Evolutionary conservation across 2,888 invertebrate genomes (phyloP).

Genomic region (Drosophila peninsularis): DNA sequence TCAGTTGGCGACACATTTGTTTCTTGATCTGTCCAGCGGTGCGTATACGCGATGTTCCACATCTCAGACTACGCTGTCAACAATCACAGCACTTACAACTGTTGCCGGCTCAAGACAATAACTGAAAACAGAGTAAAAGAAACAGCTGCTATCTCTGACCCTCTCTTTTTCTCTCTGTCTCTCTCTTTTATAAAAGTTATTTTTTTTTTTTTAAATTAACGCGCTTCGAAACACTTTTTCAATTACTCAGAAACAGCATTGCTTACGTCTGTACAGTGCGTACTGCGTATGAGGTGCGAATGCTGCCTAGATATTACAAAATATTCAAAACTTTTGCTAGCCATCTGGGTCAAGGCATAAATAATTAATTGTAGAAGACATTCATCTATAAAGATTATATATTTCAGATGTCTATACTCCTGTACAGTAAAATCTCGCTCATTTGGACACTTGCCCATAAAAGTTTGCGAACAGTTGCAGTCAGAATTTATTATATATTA

Average conservation of each 20-base stretch:
- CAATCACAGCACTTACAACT: constrained; percentile 17
- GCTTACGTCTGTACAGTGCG: constrained; percentile 6
- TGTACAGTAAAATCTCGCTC: neutral
- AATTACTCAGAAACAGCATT: neutral
- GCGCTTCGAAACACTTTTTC: constrained; percentile 8
- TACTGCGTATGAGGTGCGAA: neutral
- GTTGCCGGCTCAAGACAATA: constrained; percentile 4
- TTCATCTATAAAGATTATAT: neutral
- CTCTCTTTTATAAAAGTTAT: constrained; percentile 11
- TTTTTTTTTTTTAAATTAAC: constrained; percentile 8
- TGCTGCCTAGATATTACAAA: neutral
- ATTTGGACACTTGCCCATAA: neutral
- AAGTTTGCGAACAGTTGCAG: neutral
- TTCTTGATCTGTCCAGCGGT: constrained; percentile 16
- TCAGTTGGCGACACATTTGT: constrained; percentile 1
- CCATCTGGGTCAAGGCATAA: neutral
- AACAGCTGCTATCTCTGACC: constrained; percentile 35
- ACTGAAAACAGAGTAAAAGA: constrained; percentile 5
- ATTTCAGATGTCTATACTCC: neutral
- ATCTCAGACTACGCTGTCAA: constrained; percentile 16
- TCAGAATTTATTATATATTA: neutral
- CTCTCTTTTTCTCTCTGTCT: neutral
- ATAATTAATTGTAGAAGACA: neutral
- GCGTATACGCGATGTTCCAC: constrained; percentile 56
- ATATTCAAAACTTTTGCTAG: neutral